These are phyloP conservation scores for Omphaloscelis lunosa DNA, from an alignment of 2,888 invertebrate species.

Conservation along the genomic window DNA sequence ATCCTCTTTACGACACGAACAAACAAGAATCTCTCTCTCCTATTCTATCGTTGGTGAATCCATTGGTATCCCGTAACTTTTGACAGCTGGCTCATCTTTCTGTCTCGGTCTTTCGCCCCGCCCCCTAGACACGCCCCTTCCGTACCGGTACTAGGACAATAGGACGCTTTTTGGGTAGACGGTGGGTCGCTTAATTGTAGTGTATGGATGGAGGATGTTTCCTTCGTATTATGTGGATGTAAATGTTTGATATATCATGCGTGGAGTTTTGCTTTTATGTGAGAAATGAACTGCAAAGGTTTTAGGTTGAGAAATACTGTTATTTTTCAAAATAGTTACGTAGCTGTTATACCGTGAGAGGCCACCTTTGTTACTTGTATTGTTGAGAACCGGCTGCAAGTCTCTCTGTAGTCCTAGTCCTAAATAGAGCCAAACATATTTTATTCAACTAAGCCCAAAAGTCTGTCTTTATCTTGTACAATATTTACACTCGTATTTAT, in stretches of 20 bases:
- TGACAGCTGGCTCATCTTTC: slow-evolving; percentile 82
- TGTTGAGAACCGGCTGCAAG: background rate
- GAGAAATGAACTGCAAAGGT: background rate
- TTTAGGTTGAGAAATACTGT: background rate
- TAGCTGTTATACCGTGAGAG: background rate
- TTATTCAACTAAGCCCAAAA: background rate
- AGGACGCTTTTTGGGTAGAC: slow-evolving; percentile 60
- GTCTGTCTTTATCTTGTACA: background rate
- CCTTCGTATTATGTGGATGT: slow-evolving; percentile 38
- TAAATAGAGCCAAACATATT: background rate
- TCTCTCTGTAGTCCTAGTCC: background rate
- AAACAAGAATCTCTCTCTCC: slow-evolving; percentile 47
- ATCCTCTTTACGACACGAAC: slow-evolving; percentile 25
- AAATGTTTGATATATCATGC: slow-evolving; percentile 35
- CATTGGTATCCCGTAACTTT: slow-evolving; percentile 55
- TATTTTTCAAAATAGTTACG: background rate
- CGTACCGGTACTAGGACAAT: slow-evolving; percentile 78
- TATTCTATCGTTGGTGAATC: slow-evolving; percentile 58
- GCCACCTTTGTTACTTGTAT: background rate
- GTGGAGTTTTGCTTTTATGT: background rate
- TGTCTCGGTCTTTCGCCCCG: slow-evolving; percentile 69
- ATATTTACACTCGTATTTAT: background rate
- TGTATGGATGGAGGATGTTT: slow-evolving; percentile 37
- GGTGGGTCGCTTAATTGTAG: slow-evolving; percentile 32
- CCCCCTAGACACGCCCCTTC: slow-evolving; percentile 85